Evolutionary conservation across 1,140 invertebrate species (phyloP).

Genomic region (Camponotus vicinus): DNA sequence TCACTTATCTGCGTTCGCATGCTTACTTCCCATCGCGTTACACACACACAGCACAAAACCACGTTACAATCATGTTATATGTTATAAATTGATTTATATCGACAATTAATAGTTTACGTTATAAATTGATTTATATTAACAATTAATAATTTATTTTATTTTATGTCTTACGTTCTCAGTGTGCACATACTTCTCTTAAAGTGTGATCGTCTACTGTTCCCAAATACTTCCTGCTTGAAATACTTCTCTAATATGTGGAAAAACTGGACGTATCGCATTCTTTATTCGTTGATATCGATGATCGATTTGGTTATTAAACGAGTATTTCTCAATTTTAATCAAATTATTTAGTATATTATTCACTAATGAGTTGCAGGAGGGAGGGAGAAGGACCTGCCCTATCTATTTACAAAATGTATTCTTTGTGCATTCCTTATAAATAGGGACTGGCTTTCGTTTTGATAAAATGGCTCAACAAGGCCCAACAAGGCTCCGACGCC

Average conservation of each 20-base stretch:
- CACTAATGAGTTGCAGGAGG: conserved; percentile 28
- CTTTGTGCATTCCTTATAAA: conserved; percentile 8
- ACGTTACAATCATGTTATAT: background rate
- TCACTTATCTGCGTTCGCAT: conserved; percentile 44
- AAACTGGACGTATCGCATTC: conserved; percentile 66
- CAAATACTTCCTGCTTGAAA: conserved; percentile 4
- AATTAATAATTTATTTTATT: no score
- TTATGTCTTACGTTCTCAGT: no score
- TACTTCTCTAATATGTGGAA: conserved; percentile 67
- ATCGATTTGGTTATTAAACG: background rate
- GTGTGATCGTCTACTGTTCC: background rate
- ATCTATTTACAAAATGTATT: no score
- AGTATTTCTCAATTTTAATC: conserved; percentile 58
- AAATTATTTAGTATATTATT: conserved; percentile 52
- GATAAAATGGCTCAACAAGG: background rate
- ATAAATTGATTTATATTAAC: no score
- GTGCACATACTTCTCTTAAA: conserved; percentile 23
- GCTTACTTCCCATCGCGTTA: conserved; percentile 5
- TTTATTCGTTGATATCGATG: conserved; percentile 63
- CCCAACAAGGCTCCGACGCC: conserved; percentile 30
- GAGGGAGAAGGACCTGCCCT: no score
- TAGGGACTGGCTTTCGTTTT: background rate
- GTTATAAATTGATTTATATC: no score
- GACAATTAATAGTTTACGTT: no score
- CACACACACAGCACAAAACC: background rate